phyloP scores from a whole-genome alignment of 2,888 invertebrate genomes.

The Parelbella ahira region DNA sequence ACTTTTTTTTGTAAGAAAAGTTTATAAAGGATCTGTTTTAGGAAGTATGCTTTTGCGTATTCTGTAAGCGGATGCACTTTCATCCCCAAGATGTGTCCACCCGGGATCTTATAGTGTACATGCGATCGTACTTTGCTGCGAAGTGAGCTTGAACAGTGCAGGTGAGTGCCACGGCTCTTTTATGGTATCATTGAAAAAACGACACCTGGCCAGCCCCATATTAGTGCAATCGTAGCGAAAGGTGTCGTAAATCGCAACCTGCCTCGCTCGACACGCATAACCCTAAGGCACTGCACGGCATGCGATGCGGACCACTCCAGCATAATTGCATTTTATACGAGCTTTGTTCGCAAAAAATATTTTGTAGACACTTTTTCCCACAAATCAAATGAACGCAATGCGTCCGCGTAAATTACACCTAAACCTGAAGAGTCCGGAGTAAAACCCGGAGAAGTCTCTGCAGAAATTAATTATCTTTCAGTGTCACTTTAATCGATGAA shows the following conservation, averaged over 20 bases:
- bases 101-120: slow-evolving; percentile 37
- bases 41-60: too few relatives aligned
- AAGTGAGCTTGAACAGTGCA: slow-evolving; percentile 41
- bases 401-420: too few relatives aligned
- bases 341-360: slow-evolving; percentile 1
- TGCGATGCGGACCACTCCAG: not conserved
- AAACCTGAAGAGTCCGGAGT: too few relatives aligned
- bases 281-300: slow-evolving; percentile 30
- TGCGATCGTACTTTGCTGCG: slow-evolving; percentile 32
- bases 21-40: too few relatives aligned
- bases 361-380: too few relatives aligned
- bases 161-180: slow-evolving; percentile 39
- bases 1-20: too few relatives aligned
- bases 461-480: slow-evolving; percentile 45
- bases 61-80: not conserved
- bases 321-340: slow-evolving; percentile 8
- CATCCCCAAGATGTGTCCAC: slow-evolving; percentile 16
- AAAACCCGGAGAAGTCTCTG: slow-evolving; percentile 37
- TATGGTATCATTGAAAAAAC: slow-evolving; percentile 50
- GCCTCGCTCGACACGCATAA: slow-evolving; percentile 36
- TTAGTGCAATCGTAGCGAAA: slow-evolving; percentile 47
- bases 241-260: slow-evolving; percentile 44
- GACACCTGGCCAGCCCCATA: slow-evolving; percentile 47
- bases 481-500: slow-evolving; percentile 31
- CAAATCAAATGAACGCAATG: too few relatives aligned